A percentile compares a stretch with the other conserved stretches of the same genome.
phyloP scores from a whole-genome alignment of 2,797 vertebrate genomes.

The Pseudochromis fuscus region DNA sequence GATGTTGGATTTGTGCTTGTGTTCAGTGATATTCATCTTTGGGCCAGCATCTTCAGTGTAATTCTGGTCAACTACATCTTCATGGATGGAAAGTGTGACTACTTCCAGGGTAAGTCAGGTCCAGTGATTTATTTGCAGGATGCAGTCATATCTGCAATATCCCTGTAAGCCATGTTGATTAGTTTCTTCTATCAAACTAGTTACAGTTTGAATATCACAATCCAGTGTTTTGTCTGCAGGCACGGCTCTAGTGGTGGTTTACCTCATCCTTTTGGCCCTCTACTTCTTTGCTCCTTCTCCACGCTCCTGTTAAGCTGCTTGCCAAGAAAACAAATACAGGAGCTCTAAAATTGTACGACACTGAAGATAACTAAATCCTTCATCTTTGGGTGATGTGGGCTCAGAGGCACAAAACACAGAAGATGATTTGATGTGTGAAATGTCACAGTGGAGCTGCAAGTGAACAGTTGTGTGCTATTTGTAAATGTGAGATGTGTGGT shows the following conservation, averaged over 20 bases:
- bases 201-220: conserved; percentile 2
- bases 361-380: background rate
- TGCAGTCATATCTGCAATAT: too few species aligned
- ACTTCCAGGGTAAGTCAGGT: conserved; percentile 89
- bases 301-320: conserved; percentile 82
- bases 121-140: background rate
- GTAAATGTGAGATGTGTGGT: background rate
- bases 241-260: conserved; percentile 88
- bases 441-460: too few species aligned
- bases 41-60: conserved; percentile 90
- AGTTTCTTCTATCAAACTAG: too few species aligned
- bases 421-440: too few species aligned
- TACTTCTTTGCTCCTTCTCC: conserved; percentile 90
- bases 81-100: conserved; percentile 94
- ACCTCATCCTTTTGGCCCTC: conserved; percentile 89
- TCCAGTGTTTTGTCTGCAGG: conserved; percentile 70
- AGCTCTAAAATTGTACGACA: background rate
- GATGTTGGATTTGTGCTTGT: conserved; percentile 88
- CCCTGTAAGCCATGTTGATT: too few species aligned
- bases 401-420: conserved; percentile 4
- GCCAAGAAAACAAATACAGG: background rate
- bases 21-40: conserved; percentile 91
- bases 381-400: background rate
- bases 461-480: too few species aligned
- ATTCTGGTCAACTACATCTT: conserved; percentile 91